A percentile compares a stretch with the other conserved stretches of the same genome.
Conservation (phyloP, 1,140 invertebrate genomes). For the Pseudomyrmex sp. region DNA sequence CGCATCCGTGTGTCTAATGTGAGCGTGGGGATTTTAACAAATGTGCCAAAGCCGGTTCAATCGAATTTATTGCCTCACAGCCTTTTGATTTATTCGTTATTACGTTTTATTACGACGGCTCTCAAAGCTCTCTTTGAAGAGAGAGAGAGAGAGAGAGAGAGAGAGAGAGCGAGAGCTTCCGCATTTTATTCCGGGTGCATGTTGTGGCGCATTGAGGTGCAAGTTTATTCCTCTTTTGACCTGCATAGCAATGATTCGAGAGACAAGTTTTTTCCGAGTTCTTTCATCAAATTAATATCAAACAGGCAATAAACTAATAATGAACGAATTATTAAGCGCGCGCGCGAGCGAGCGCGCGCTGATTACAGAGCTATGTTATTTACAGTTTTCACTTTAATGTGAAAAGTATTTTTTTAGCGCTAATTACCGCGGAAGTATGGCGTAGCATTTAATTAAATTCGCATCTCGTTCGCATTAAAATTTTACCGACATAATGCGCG, state of each 20-base stretch:
- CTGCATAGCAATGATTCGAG: neutral
- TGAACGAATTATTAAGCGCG: conserved; percentile 14
- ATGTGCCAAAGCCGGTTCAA: conserved; percentile 43
- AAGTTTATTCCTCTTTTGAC: neutral
- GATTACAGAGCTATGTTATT: conserved; percentile 41
- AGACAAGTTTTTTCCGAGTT: conserved; percentile 1
- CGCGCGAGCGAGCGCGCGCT: neutral
- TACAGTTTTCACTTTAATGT: conserved; percentile 27
- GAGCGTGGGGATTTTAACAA: conserved; percentile 28
- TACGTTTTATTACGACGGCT: conserved; percentile 40
- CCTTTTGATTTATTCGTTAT: conserved; percentile 54
- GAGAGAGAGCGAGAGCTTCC: too few species aligned
- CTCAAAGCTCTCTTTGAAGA: neutral
- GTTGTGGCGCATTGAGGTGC: conserved; percentile 4
- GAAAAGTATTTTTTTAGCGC: conserved; percentile 8
- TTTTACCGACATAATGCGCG: conserved; percentile 34
- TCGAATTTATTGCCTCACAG: conserved; percentile 36
- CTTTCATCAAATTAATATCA: conserved; percentile 29
- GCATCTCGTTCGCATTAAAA: conserved; percentile 36
- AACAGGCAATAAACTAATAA: conserved; percentile 23
- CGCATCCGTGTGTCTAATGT: conserved; percentile 24
- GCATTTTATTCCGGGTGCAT: conserved; percentile 7
- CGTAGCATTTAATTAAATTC: conserved; percentile 54
- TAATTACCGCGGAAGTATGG: conserved; percentile 46
- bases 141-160: too few species aligned